Percentiles rank a stretch among this genome's conserved stretches.
Conservation (phyloP, 2,797 vertebrate species). For the Sebastes cheni region DNA sequence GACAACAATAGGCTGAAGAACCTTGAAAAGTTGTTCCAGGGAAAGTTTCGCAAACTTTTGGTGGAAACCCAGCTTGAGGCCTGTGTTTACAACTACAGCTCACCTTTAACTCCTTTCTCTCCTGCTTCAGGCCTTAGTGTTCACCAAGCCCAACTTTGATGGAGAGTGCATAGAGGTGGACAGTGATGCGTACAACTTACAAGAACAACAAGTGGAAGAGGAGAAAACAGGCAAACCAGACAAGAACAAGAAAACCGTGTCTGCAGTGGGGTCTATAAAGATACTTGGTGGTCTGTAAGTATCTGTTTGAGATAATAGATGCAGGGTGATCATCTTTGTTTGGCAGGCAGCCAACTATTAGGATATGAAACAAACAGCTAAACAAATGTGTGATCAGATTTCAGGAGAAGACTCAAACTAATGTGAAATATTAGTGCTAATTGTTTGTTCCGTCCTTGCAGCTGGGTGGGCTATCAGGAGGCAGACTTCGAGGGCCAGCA, state of each 20-base stretch:
- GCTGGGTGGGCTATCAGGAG: constrained; percentile 94
- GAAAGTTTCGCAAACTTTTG: too few species aligned
- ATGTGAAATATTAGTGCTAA: neutral
- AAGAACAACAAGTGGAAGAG: constrained; percentile 44
- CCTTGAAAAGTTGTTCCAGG: too few species aligned
- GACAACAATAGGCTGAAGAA: too few species aligned
- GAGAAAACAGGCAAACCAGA: constrained; percentile 18
- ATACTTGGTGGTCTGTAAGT: constrained; percentile 94
- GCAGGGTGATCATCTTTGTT: neutral
- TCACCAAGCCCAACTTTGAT: constrained; percentile 92
- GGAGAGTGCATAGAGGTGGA: constrained; percentile 86
- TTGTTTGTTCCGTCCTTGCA: constrained; percentile 47
- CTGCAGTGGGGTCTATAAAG: constrained; percentile 89
- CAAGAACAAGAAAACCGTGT: constrained; percentile 50
- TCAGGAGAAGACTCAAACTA: neutral
- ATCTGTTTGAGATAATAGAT: neutral
- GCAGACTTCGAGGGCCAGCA: constrained; percentile 91
- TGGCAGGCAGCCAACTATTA: neutral
- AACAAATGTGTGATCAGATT: neutral
- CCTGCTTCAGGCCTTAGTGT: constrained; percentile 85
- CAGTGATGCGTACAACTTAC: constrained; percentile 78
- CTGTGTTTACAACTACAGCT: neutral
- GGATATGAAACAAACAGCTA: neutral
- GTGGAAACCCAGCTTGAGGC: neutral
- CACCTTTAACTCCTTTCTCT: neutral